A percentile compares a stretch with the other conserved stretches of the same genome.
phyloP scores from a whole-genome alignment of 2,797 vertebrate species.

The Chelonia mydas region DNA sequence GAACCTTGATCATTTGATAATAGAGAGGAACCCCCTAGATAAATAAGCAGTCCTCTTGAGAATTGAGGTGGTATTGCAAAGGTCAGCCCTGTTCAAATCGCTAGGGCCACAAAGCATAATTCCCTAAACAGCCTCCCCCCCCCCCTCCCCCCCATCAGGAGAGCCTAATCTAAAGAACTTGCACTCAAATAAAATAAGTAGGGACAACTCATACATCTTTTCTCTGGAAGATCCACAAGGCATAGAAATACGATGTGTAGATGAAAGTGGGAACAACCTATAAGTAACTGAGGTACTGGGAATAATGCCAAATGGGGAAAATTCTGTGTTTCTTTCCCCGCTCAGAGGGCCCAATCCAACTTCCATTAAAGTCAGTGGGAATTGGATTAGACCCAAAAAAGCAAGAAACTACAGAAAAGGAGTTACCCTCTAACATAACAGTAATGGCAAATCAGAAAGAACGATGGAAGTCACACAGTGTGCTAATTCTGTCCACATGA shows the following conservation, averaged over 20 bases:
- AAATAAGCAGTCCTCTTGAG: not conserved
- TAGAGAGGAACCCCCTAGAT: not conserved
- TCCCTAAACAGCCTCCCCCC: not conserved
- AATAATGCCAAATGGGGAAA: conserved; percentile 26
- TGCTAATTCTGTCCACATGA: not conserved
- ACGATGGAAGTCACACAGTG: conserved; percentile 3
- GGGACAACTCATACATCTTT: not conserved
- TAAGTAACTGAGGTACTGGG: not conserved
- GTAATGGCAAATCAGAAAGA: conserved; percentile 15
- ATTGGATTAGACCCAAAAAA: conserved; percentile 37
- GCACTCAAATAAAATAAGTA: not conserved
- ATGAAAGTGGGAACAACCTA: conserved; percentile 1
- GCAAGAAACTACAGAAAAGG: conserved; percentile 2
- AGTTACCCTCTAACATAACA: conserved; percentile 22
- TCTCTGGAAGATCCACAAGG: not conserved
- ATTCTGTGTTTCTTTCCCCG: conserved; percentile 33
- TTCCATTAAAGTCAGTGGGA: conserved; percentile 17
- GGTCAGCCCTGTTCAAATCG: too few species aligned
- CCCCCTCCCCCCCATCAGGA: not conserved
- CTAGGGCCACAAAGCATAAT: not conserved
- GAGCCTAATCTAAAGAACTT: not conserved
- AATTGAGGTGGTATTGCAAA: too few species aligned
- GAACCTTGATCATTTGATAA: not conserved
- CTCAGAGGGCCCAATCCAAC: conserved; percentile 32
- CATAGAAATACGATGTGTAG: not conserved